Evolutionary conservation across 2,113 vertebrate genomes (phyloP).

Genomic region (Cyphomyrus plagiostoma): DNA sequence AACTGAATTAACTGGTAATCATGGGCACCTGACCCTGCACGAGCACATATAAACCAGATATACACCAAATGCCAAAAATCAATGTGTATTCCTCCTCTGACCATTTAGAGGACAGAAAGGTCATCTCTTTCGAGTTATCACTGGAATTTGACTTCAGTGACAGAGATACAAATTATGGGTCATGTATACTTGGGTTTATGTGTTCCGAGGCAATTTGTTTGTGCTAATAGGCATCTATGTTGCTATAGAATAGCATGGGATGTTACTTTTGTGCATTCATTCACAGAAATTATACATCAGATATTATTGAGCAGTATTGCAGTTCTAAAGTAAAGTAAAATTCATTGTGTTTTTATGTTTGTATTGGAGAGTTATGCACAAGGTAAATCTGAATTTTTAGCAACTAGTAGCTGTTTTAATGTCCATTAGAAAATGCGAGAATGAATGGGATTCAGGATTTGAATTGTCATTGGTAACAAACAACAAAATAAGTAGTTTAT

Average conservation of each 20-base stretch:
- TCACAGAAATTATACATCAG: background rate
- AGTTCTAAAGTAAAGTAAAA: background rate
- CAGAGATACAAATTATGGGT: background rate
- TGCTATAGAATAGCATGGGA: background rate
- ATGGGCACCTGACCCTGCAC: background rate
- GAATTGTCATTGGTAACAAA: background rate
- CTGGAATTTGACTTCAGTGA: background rate
- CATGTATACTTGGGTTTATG: background rate
- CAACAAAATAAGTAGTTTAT: slow-evolving; percentile 2
- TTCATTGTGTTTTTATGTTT: background rate
- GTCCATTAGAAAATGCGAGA: background rate
- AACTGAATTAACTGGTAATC: background rate
- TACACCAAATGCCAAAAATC: background rate
- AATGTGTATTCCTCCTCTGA: background rate
- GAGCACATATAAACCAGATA: background rate
- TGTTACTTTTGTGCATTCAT: background rate
- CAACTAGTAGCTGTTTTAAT: background rate
- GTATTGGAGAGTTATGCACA: background rate
- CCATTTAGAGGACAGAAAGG: background rate
- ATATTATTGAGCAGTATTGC: background rate
- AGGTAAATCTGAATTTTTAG: background rate
- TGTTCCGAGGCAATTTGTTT: background rate
- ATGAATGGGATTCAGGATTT: background rate
- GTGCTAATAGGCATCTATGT: background rate
- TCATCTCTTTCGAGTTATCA: background rate